These are phyloP conservation scores for Streptopelia turtur DNA, from an alignment of 2,797 vertebrate species.

Conservation along the genomic window DNA sequence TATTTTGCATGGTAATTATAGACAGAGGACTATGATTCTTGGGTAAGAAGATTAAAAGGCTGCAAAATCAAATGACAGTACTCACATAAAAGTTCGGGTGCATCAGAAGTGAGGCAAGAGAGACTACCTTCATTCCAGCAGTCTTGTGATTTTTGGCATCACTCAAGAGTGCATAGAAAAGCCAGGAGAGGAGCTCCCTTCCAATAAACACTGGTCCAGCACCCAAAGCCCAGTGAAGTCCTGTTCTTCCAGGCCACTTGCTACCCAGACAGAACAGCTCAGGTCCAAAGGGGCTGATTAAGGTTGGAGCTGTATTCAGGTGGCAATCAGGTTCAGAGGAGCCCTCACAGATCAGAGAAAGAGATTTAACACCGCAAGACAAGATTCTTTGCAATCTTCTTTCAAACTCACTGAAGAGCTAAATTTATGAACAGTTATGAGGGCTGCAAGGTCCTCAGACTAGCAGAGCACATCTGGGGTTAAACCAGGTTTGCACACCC, in stretches of 20 bases:
- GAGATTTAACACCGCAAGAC: accelerated
- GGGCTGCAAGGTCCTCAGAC: not conserved
- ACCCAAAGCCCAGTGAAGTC: not conserved
- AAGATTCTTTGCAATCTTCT: not conserved
- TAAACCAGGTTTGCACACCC: not conserved
- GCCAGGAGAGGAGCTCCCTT: not conserved
- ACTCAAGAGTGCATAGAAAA: not conserved
- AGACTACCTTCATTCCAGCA: not conserved
- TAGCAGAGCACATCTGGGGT: not conserved
- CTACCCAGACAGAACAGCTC: accelerated
- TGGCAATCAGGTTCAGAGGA: not conserved
- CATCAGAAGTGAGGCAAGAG: not conserved
- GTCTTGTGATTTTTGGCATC: not conserved
- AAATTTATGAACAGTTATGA: not conserved
- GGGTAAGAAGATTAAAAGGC: not conserved
- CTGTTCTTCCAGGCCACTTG: not conserved
- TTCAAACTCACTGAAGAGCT: not conserved
- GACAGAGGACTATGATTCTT: not conserved
- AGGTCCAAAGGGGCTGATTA: accelerated
- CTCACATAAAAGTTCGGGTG: not conserved
- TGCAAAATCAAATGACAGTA: not conserved
- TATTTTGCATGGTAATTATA: not conserved
- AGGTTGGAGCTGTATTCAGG: not conserved
- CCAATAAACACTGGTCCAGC: not conserved
- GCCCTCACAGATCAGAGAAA: not conserved